phyloP scores from a whole-genome alignment of 2,797 vertebrate species.

The Danio albolineatus region DNA sequence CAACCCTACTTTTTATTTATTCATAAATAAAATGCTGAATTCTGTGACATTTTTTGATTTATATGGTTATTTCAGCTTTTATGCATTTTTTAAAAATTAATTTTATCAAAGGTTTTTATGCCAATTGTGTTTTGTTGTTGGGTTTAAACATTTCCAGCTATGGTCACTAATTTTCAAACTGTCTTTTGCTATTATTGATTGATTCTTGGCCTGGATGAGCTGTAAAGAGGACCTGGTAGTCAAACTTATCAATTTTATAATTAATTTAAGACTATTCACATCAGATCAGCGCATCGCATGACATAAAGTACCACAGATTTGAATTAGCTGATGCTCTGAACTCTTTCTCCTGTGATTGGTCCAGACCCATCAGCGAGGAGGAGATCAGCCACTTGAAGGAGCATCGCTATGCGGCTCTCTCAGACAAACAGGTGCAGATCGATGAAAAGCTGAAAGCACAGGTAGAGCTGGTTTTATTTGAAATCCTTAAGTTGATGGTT shows the following conservation, averaged over 20 bases:
- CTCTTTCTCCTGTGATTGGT: slow-evolving; percentile 40
- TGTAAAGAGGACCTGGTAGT: background rate
- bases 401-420: slow-evolving; percentile 88
- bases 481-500: slow-evolving; percentile 65
- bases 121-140: too few species aligned
- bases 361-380: slow-evolving; percentile 93
- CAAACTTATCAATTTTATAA: background rate
- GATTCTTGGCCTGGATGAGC: background rate
- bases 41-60: too few species aligned
- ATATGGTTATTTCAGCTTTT: too few species aligned
- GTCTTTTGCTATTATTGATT: background rate
- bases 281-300: background rate
- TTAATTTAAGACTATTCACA: background rate
- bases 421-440: slow-evolving; percentile 86
- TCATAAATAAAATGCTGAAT: too few species aligned
- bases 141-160: too few species aligned
- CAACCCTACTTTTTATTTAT: too few species aligned
- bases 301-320: background rate
- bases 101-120: too few species aligned
- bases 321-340: background rate
- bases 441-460: slow-evolving; percentile 88
- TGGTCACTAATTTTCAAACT: background rate
- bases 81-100: too few species aligned
- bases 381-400: slow-evolving; percentile 90
- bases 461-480: slow-evolving; percentile 74